Evolutionary conservation across 2,888 invertebrate species (phyloP), one percentile per base, ranked within the genome.

Genomic region (Parnassius apollo): DNA sequence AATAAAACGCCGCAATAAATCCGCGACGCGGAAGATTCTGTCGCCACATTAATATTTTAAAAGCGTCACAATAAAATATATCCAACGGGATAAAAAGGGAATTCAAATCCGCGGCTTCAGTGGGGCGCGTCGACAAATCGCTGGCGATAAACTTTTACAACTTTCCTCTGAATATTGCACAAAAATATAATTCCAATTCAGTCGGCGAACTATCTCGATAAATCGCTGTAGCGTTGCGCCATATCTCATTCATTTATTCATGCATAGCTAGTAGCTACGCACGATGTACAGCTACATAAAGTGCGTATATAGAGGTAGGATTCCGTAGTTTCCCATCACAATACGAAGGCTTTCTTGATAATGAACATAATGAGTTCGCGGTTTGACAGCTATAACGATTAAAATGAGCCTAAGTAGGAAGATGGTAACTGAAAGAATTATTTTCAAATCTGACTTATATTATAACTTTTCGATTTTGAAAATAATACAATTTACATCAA

Each of bases 81-180:
- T 53, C 57, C 44, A 44, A n/a, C 9, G 44, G 66, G 65, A 69
- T 70, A 71, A 66, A 66, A 61, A 65, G 57, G 63, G 67, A 68
- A 77, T 75, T 75, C 73, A 74, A 74, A 77, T 75, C 70, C 66
- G 71, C 60, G 69, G 70, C 67, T 55, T 56, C 54, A 69, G 61
- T 61, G 70, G 65, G 49, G 13, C 67, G 71, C 73, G 75, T 68
- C 75, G 80, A 82, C 78, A 77, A 78, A 81, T 79, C 68, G 76
- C 69, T 61, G 64, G 66, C 75, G 75, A 80, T 80, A 79, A 76
- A 78, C 72, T 77, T 75, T 78, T 74, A 75, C 77, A 76, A 71
- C 76, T 75, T 72, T 71, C 73, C 70, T 57, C 35, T 48, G 57
- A 69, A 74, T 69, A 70, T 72, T 69, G 71, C 67, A 69, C 68